Conservation (phyloP, 2,797 vertebrate genomes). For the Hephaestus fuliginosus region DNA sequence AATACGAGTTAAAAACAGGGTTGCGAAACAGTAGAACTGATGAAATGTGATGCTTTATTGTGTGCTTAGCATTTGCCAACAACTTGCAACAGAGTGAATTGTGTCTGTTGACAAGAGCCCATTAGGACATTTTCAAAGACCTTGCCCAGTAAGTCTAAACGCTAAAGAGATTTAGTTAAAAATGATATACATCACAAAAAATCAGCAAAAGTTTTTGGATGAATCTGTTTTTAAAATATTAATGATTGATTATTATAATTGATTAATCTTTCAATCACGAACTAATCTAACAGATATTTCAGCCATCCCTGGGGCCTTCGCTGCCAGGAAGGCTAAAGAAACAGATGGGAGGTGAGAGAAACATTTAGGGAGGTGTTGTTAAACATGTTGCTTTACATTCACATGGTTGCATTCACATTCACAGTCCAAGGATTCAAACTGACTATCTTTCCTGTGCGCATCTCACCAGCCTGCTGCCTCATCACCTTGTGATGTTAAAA, state of each 20-base stretch:
- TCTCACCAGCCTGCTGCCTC: slow-evolving; percentile 4
- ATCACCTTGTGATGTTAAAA: background rate
- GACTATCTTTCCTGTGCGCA: background rate
- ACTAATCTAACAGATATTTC: no score
- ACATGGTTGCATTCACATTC: background rate
- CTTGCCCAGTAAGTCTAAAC: background rate
- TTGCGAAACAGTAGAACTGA: background rate
- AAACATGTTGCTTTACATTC: background rate
- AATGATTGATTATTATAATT: no score
- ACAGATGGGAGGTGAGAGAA: no score
- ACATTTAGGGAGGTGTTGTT: background rate
- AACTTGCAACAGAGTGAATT: background rate
- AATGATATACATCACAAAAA: no score
- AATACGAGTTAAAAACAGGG: background rate
- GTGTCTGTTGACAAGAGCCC: background rate
- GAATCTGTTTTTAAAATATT: no score
- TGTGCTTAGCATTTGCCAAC: background rate
- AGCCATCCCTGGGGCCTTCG: no score
- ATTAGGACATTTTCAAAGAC: background rate
- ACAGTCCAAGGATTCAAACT: slow-evolving; percentile 4
- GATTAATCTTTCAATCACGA: no score
- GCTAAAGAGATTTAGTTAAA: background rate
- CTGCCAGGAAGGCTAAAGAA: no score
- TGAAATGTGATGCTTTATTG: background rate
- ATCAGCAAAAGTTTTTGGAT: background rate